Conservation (phyloP, 2,888 invertebrate species). For the Chesias legatella region DNA sequence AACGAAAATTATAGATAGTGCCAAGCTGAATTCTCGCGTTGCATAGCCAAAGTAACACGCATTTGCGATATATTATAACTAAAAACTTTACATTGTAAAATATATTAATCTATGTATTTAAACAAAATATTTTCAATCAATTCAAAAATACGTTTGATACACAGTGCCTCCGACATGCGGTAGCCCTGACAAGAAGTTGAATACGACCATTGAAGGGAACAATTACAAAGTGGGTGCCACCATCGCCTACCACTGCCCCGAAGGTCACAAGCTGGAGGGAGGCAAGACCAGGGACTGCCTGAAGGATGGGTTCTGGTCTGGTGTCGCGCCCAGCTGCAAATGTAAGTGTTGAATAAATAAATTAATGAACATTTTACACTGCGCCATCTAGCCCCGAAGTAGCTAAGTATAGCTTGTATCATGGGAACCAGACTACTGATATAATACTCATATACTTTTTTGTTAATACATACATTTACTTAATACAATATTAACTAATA, state of each 20-base stretch:
- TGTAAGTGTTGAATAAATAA: slow-evolving; percentile 82
- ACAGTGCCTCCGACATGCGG: slow-evolving; percentile 92
- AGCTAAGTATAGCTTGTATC: too few relatives aligned
- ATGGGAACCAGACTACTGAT: too few relatives aligned
- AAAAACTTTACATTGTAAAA: slow-evolving; percentile 1
- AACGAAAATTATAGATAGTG: too few relatives aligned
- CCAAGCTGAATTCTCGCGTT: too few relatives aligned
- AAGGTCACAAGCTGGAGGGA: slow-evolving; percentile 90
- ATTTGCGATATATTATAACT: neutral
- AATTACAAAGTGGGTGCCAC: slow-evolving; percentile 84
- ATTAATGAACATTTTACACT: too few relatives aligned
- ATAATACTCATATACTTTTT: too few relatives aligned
- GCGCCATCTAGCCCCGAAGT: too few relatives aligned
- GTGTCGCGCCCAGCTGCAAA: slow-evolving; percentile 90
- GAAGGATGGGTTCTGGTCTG: slow-evolving; percentile 90
- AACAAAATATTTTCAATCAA: too few relatives aligned
- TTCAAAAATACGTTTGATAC: slow-evolving; percentile 21
- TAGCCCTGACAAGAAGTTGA: slow-evolving; percentile 90
- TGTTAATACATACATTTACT: too few relatives aligned
- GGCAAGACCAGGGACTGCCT: slow-evolving; percentile 84
- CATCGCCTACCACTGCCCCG: slow-evolving; percentile 89
- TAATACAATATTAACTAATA: too few relatives aligned
- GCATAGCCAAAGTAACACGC: too few relatives aligned
- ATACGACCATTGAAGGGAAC: slow-evolving; percentile 88
- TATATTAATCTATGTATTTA: too few relatives aligned